These are phyloP conservation scores for Coccyzus lansbergi DNA, from an alignment of 2,797 vertebrate genomes.

Conservation along the genomic window DNA sequence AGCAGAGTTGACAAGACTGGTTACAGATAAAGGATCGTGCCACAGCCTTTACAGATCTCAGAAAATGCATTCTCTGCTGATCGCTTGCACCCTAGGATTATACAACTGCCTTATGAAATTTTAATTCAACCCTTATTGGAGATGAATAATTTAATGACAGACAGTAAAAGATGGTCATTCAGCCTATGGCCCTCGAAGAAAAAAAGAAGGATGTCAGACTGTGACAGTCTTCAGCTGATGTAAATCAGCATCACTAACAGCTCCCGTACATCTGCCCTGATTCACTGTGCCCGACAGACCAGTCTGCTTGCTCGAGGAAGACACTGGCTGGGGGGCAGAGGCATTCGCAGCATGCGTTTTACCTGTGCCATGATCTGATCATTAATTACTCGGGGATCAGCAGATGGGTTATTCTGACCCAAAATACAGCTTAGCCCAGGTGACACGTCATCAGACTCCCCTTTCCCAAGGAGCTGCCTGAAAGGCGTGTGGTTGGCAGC, in stretches of 20 bases:
- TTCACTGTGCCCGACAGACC: neutral
- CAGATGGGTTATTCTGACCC: neutral
- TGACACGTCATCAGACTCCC: neutral
- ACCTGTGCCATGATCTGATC: neutral
- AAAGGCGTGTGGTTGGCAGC: neutral
- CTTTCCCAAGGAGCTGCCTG: neutral
- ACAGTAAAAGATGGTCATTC: neutral
- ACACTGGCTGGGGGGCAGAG: too few species aligned
- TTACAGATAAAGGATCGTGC: neutral
- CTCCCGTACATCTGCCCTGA: neutral
- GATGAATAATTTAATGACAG: conserved; percentile 40
- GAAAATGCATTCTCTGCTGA: neutral
- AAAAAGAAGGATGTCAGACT: neutral
- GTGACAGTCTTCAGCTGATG: neutral
- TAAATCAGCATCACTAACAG: neutral
- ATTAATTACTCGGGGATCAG: neutral
- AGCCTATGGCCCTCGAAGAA: neutral
- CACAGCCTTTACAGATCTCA: neutral
- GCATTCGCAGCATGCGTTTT: neutral
- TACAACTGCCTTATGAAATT: conserved; percentile 18
- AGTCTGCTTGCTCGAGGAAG: accelerated
- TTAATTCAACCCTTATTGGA: conserved; percentile 21
- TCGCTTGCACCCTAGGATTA: neutral
- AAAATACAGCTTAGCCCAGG: neutral
- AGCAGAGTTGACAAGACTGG: neutral